Conservation (phyloP, 2,888 invertebrate species). For the Melinaea marsaeus region DNA sequence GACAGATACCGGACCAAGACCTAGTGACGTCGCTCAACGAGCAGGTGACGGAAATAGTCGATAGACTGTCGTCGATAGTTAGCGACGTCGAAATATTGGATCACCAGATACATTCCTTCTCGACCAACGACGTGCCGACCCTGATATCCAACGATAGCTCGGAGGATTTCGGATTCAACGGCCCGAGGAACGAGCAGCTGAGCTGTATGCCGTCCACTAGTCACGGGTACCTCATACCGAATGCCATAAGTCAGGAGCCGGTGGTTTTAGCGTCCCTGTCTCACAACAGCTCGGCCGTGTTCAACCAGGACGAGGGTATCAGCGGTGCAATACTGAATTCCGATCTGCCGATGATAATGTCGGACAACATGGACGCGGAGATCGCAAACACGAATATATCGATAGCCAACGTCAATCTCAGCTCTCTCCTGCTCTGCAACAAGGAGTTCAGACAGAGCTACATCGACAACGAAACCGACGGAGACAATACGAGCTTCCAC, state of each 20-base stretch:
- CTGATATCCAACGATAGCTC: constrained; percentile 55
- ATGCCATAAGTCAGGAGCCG: constrained; percentile 78
- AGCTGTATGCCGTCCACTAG: constrained; percentile 79
- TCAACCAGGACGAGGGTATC: constrained; percentile 62
- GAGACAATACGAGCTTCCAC: constrained; percentile 59
- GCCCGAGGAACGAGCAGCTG: constrained; percentile 62
- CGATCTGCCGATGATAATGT: constrained; percentile 62
- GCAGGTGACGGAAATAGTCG: constrained; percentile 73
- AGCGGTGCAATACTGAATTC: constrained; percentile 50
- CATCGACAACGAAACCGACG: constrained; percentile 47
- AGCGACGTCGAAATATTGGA: constrained; percentile 60
- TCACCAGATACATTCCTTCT: constrained; percentile 65
- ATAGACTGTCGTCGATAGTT: constrained; percentile 66
- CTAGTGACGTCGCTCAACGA: constrained; percentile 71
- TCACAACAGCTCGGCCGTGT: constrained; percentile 68
- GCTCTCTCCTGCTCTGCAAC: constrained; percentile 75
- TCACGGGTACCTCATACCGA: constrained; percentile 81
- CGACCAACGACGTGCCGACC: constrained; percentile 66
- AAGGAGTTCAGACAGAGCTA: constrained; percentile 64
- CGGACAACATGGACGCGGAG: constrained; percentile 64
- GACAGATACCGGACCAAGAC: constrained; percentile 66
- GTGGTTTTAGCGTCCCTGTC: constrained; percentile 74
- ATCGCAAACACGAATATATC: constrained; percentile 76
- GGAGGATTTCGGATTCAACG: constrained; percentile 47
- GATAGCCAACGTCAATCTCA: constrained; percentile 80